phyloP scores from a whole-genome alignment of 2,113 vertebrate species.

The Rhinogobius similis region DNA sequence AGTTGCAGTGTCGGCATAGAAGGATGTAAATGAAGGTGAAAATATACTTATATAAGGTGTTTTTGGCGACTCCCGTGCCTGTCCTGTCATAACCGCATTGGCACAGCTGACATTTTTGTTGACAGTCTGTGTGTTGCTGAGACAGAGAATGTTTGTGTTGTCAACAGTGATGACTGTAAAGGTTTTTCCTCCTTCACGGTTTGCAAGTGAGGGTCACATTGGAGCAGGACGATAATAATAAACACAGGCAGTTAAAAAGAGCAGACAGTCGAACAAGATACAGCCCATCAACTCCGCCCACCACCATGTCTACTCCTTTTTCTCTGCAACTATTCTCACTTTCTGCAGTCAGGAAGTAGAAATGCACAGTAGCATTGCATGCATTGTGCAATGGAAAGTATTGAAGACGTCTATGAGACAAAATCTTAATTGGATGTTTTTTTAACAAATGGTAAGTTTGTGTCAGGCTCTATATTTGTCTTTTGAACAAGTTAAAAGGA shows the following conservation, averaged over 20 bases:
- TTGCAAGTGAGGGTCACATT: constrained; percentile 10
- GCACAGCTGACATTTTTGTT: neutral
- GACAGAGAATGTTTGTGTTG: constrained; percentile 23
- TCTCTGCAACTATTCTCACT: constrained; percentile 35
- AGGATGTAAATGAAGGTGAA: neutral
- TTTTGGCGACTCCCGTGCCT: neutral
- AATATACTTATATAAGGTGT: neutral
- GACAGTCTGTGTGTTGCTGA: neutral
- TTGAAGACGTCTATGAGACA: too few species aligned
- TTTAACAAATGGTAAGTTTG: constrained; percentile 31
- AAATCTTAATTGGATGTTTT: constrained; percentile 19
- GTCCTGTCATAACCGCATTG: neutral
- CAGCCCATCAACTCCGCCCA: constrained; percentile 38
- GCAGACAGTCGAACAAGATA: constrained; percentile 17
- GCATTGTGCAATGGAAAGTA: constrained; percentile 28
- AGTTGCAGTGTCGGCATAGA: neutral
- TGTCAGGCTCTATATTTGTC: neutral
- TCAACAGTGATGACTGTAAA: constrained; percentile 11
- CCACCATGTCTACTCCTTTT: constrained; percentile 7
- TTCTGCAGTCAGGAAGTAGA: constrained; percentile 70
- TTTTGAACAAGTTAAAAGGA: neutral
- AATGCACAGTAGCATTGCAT: constrained; percentile 49
- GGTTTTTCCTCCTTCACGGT: neutral
- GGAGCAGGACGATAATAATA: constrained; percentile 32
- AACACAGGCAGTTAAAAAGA: constrained; percentile 39